phyloP scores from a whole-genome alignment of 2,888 invertebrate species.

The Microchrysa polita region DNA sequence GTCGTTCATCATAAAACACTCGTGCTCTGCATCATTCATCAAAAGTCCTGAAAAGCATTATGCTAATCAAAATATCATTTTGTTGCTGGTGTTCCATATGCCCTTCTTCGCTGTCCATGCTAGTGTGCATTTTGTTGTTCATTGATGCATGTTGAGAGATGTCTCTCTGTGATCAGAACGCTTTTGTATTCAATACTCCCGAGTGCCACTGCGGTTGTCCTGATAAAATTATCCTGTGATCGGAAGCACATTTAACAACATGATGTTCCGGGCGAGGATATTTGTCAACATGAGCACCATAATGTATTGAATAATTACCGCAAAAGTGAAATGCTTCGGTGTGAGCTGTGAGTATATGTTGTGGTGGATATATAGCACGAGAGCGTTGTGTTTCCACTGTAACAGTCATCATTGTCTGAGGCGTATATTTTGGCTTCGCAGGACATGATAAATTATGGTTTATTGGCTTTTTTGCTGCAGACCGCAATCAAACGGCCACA shows the following conservation, averaged over 20 bases:
- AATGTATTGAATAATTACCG: conserved; percentile 43
- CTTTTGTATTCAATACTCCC: neutral
- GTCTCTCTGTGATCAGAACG: too few species aligned
- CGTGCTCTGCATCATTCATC: conserved; percentile 17
- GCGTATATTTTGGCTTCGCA: neutral
- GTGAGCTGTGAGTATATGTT: neutral
- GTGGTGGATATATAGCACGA: neutral
- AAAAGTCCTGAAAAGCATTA: conserved; percentile 36
- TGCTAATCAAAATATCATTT: conserved; percentile 36
- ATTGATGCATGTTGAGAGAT: conserved; percentile 40
- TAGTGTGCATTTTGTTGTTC: conserved; percentile 24
- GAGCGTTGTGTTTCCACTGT: neutral
- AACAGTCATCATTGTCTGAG: conserved; percentile 17
- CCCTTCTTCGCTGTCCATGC: neutral
- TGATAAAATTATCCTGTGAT: conserved; percentile 40
- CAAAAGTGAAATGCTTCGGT: conserved; percentile 19
- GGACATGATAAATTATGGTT: conserved; percentile 27
- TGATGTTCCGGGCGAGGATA: conserved; percentile 32
- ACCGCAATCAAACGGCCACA: neutral
- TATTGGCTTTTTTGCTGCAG: conserved; percentile 28
- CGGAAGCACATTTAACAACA: conserved; percentile 18
- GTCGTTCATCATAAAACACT: neutral
- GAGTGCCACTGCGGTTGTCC: conserved; percentile 7
- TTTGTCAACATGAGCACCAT: conserved; percentile 43
- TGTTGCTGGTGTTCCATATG: neutral